Percentiles rank a stretch among this genome's conserved stretches.
Conservation (phyloP, 2,113 vertebrate species). For the Scalopus aquaticus region DNA sequence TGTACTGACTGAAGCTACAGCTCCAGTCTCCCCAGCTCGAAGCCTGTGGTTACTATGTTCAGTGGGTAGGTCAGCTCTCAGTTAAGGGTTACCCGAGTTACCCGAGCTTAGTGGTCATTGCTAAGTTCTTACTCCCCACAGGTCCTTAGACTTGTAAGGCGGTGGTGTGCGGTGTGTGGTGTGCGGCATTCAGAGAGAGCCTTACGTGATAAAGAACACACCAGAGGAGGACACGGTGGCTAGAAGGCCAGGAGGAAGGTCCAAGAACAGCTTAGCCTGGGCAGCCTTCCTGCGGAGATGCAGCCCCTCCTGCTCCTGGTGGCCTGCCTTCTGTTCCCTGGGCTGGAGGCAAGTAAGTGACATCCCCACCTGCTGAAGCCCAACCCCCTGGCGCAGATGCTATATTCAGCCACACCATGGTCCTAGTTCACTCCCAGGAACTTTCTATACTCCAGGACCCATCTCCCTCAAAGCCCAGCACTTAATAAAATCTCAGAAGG, state of each 20-base stretch:
- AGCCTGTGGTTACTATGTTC: neutral
- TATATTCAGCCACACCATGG: neutral
- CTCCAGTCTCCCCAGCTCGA: neutral
- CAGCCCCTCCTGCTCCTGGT: neutral
- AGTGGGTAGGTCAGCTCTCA: neutral
- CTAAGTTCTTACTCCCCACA: neutral
- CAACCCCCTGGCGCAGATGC: too few species aligned
- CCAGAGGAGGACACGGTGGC: neutral
- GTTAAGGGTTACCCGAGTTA: neutral
- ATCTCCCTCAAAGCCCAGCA: neutral
- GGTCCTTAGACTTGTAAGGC: neutral
- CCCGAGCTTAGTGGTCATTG: neutral
- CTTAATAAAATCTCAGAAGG: neutral
- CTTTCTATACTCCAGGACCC: neutral
- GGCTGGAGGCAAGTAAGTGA: conserved; percentile 3
- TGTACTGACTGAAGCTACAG: neutral
- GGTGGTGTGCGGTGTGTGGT: neutral
- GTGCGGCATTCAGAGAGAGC: neutral
- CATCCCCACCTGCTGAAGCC: too few species aligned
- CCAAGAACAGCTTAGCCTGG: neutral
- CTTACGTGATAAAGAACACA: accelerated
- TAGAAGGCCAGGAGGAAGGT: neutral
- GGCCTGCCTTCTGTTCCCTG: neutral
- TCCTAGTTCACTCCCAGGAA: neutral
- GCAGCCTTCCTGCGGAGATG: neutral